Base-by-base conservation (phyloP, 1,140 invertebrate species). In the Cryptotermes secundus region DNA sequence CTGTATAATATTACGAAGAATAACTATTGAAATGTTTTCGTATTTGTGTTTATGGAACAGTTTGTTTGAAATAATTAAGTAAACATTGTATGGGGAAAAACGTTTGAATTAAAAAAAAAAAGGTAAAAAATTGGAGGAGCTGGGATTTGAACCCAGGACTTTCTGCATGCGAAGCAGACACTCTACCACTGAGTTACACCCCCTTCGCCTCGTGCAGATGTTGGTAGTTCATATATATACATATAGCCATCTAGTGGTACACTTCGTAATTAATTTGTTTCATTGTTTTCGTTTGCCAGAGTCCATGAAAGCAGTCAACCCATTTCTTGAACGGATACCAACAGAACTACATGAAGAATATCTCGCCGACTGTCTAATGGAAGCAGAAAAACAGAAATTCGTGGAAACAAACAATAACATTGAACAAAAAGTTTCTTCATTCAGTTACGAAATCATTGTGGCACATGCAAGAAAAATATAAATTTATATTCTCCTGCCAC, bases 161-260 rank as follows among this genome's bases (percentile, higher is more conserved):
- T 94, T 93, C 92, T 92, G 93, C 93, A 94, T 94, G 93, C 93
- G 93, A 93, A 93, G 93, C 93, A 93, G 92, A 93, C 93, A 93
- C 93, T 93, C 93, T 93, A 94, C 93, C 93, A 93, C 93, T 94
- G 93, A 94, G 93, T 93, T 94, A 94, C 92, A 93, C 91, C 93
- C 93, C 93, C 93, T n/a, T 0, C 0, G 7, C 9, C n/a, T 3
- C 7, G 9, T 0, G 0, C 4, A 1, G 26, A 65, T 16, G 45
- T 26, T 65, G 6, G 2, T 2, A n/a, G 2, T 16, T n/a, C 26
- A 9, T n/a, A 65, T 65, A 65, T n/a, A 65, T 7, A n/a, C 1
- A n/a, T n/a, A 10, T 59, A 3, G 59, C 59, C 59, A 72, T 31
- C 59, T 72, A n/a, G 59, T 31, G 26, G 7, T 4, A n/a, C 4